A percentile compares a stretch with the other conserved stretches of the same genome.
phyloP scores from a whole-genome alignment of 2,113 vertebrate species.

The Plectropomus leopardus region DNA sequence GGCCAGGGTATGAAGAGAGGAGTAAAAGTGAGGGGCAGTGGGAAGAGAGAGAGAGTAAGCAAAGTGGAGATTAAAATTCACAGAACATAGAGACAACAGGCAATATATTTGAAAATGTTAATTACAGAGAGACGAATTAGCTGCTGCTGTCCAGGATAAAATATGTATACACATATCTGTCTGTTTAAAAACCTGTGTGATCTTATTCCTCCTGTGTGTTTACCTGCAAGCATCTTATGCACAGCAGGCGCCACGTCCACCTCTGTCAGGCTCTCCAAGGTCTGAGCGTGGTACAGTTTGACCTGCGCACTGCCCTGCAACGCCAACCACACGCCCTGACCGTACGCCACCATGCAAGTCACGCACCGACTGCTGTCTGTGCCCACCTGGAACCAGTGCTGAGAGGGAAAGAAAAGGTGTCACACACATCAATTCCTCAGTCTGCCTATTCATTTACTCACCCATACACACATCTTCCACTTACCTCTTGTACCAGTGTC shows the following conservation, averaged over 20 bases:
- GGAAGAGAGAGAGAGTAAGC: neutral
- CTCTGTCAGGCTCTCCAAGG: constrained; percentile 93
- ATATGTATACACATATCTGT: neutral
- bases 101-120: neutral
- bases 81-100: too few relatives aligned
- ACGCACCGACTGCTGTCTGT: constrained; percentile 93
- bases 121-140: neutral
- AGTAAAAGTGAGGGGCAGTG: neutral
- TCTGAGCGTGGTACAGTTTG: constrained; percentile 92
- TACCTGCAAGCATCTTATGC: constrained; percentile 99
- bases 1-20: neutral
- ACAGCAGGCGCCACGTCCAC: constrained; percentile 96
- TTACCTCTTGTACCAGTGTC: constrained; percentile 93
- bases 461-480: constrained; percentile 50
- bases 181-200: neutral
- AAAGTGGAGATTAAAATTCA: neutral
- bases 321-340: constrained; percentile 93
- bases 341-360: constrained; percentile 93
- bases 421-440: too few relatives aligned
- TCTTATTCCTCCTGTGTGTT: neutral
- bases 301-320: constrained; percentile 97
- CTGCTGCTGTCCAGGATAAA: neutral
- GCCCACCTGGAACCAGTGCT: constrained; percentile 94
- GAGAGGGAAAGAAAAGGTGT: neutral
- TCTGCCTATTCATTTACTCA: neutral